Base-by-base conservation (phyloP, 2,888 invertebrate genomes). In the Petrophora chlorosata region DNA sequence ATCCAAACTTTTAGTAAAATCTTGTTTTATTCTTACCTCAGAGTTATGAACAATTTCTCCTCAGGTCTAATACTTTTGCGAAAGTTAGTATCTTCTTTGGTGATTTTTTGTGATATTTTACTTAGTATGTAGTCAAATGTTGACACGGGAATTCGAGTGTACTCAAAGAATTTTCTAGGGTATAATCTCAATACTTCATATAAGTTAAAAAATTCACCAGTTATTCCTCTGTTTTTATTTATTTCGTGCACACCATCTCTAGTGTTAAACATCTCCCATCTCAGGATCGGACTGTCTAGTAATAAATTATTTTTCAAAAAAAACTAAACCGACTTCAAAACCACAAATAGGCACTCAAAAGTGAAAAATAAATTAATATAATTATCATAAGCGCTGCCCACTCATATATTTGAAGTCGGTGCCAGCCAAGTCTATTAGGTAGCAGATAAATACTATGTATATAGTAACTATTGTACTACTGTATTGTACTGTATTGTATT, bases 11-110 rank as follows among this genome's bases (percentile, higher is more conserved):
- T 38, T 53, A 46, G 5, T 46, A 53, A 50, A 51, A 47, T 52
- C 28, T 56, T 57, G 45, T 53, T 56, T 59, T 56, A 61, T 48
- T 53, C 56, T 56, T 58, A 58, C 54, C 54, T 61, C 44, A 53
- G 34, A 47, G 47, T 56, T 54, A 60, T 56, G 43, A 61, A 61
- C 32, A 56, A 55, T 59, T 57, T 61, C 53, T 59, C 56, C 34
- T 55, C 51, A 50, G 54, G 54, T 15, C 25, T 56, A 52, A 60
- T 57, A 53, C 58, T 56, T 58, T 58, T 56, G 28, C 56, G 53
- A 55, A 57, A 57, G 51, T 57, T 53, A 12, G 54, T 53, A 53
- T 57, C 52, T 50, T 54, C 23, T 56, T 50, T 59, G n/a, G n/a
- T n/a, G n/a, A n/a, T n/a, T n/a, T n/a, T n/a, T n/a, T n/a, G n/a